Base-by-base conservation (phyloP, 2,797 vertebrate genomes). In the Neostethus bicornis region DNA sequence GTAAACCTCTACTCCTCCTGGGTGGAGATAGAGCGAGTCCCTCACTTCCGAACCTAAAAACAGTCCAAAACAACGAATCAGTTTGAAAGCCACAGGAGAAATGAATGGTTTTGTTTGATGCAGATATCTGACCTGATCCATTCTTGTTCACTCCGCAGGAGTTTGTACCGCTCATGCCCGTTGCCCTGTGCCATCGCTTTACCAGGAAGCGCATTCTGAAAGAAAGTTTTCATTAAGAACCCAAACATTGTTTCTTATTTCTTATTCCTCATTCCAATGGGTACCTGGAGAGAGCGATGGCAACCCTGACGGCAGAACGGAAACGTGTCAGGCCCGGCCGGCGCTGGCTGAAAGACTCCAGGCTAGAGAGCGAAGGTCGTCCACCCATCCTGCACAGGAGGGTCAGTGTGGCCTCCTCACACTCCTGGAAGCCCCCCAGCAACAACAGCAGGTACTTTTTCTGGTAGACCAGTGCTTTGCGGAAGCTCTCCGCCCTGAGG, bases 381-480 rank as follows among this genome's bases (percentile, higher is more conserved):
- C 95, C 92, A 0, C 94, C 96, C 95, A 98, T 98, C 50, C 93
- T 90, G 60, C 92, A 91, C 25, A 99, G 94, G n/a, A 99, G 91
- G 1, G 91, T 86, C 41, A 98, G 84, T 0, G 96, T 98, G 70
- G 95, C 96, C 31, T 97, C 95, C 83, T 99, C 96, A 43, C 96
- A 99, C 75, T 98, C 96, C 83, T 98, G 95, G 88, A 99, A 99
- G 0, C 96, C 96, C 0, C 96, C 96, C 13, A 99, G 86, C 61
- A 99, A 87, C 56, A 99, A 90, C 86, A 99, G 90, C 79, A 99
- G 89, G 16, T 99, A 99, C 66, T 96, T 97, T 75, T 99, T 99
- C 91, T 99, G 97, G 81, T 99, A 99, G 76, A 99, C 90, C 31
- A 99, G 94, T 7, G 97, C 95, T 81, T 99, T 99, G 57, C 96